Evolutionary conservation across 2,797 vertebrate genomes (phyloP).

Genomic region (Fringilla coelebs): DNA sequence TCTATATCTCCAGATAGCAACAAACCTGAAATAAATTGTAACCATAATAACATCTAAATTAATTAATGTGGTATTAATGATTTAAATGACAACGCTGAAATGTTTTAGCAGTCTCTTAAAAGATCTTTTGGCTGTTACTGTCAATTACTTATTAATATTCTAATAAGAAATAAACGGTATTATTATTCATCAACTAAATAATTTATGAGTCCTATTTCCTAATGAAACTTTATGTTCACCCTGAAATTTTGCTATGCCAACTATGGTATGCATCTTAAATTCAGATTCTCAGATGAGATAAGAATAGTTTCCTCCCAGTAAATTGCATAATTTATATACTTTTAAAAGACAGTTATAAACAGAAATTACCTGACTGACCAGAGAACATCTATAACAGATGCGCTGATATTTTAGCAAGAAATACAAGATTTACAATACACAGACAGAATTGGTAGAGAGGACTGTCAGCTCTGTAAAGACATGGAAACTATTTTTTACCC

Average conservation of each 20-base stretch:
- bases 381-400: not conserved
- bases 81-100: not conserved
- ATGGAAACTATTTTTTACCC: not conserved
- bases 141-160: not conserved
- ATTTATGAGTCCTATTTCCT: not conserved
- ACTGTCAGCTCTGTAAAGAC: not conserved
- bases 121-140: not conserved
- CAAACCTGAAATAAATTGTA: not conserved
- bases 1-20: not conserved
- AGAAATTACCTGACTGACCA: not conserved
- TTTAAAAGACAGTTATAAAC: not conserved
- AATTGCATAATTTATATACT: not conserved
- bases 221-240: not conserved
- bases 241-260: not conserved
- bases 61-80: not conserved
- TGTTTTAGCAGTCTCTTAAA: not conserved
- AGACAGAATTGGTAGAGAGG: not conserved
- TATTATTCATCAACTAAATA: not conserved
- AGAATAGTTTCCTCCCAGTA: not conserved
- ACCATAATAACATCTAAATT: not conserved
- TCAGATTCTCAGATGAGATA: not conserved
- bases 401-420: not conserved
- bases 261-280: not conserved
- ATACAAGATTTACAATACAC: not conserved
- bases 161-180: not conserved